Conservation (phyloP, 2,888 invertebrate species). For the Apotomis turbidana region DNA sequence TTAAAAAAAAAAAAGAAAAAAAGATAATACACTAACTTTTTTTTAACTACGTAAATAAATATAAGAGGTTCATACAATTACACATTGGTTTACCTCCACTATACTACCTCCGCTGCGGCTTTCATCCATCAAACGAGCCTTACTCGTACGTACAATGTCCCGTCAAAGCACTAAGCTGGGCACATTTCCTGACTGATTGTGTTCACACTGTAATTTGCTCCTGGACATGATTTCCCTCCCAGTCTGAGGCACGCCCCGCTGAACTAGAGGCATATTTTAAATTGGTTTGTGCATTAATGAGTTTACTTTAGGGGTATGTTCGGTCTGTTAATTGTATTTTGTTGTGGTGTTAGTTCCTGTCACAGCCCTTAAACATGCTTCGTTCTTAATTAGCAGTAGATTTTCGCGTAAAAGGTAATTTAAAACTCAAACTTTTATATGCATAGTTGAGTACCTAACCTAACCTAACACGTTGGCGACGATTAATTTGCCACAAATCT, state of each 20-base stretch:
- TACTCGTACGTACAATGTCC: slow-evolving; percentile 1
- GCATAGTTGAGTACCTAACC: too few species aligned
- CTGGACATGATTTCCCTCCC: slow-evolving; percentile 52
- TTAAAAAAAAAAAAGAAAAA: too few species aligned
- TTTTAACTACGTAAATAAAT: too few species aligned
- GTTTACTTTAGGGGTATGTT: slow-evolving; percentile 2
- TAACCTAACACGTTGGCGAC: too few species aligned
- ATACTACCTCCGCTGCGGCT: neutral
- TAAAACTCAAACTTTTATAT: too few species aligned
- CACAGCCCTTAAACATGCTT: too few species aligned
- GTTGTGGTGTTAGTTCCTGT: neutral
- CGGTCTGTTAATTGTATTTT: neutral
- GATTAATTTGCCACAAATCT: too few species aligned
- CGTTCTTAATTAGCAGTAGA: too few species aligned
- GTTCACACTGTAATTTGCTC: slow-evolving; percentile 55
- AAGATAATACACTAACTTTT: too few species aligned
- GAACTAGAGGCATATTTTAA: slow-evolving; percentile 43
- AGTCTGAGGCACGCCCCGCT: slow-evolving; percentile 45
- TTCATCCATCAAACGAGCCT: slow-evolving; percentile 9
- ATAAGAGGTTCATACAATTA: too few species aligned
- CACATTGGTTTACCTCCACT: neutral
- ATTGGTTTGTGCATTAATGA: slow-evolving; percentile 28
- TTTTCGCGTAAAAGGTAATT: too few species aligned
- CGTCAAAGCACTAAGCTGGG: slow-evolving; percentile 43
- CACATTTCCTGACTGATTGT: slow-evolving; percentile 40